Base-by-base conservation (phyloP, 2,797 vertebrate genomes). In the Pachyuromys duprasi region DNA sequence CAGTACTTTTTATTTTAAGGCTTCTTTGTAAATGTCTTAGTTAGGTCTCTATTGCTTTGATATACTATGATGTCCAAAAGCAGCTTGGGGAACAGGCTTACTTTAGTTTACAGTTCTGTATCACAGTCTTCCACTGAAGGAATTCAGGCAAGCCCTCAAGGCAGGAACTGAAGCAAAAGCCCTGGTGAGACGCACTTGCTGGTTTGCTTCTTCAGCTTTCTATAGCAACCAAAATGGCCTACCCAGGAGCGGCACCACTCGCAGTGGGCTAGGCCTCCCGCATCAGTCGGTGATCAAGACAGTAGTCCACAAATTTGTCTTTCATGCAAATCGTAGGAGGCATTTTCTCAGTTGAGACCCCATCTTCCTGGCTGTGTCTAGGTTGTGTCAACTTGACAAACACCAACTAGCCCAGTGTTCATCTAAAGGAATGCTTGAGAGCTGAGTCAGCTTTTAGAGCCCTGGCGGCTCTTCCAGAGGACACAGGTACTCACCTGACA, bases 1-100 rank as follows among this genome's bases (percentile, higher is more conserved):
- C 39, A 53, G 22, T 49, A 65, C 57, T 49, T 83, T 90, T 88
- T 62, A 67, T 72, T 95, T 93, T 88, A 55, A 49, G 67, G 22
- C 31, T 82, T 24, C 22, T 86, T 91, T 24, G 5, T 60, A 76
- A 70, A 75, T 45, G 28, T 45, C 39, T 39, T 65, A 65, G 60
- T 33, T 65, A 65, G 62, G 42, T 33, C 45, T 45, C 39, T 83
- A 3, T 45, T 65, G 36, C 39, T 45, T 28, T 83, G 62, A 12
- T 45, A 83, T 65, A 65, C 13, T 17, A 65, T 4, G 26, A 33
- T 65, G 81, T 22, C 42, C 28, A 33, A 33, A 65, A 67, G 28
- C 31, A 67, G 11, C 42, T 14, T 84, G 82, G 62, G 62, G 62
- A 24, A 24, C 8, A 9, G 8, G 28, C 63, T 67, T 49, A 18